Conservation (phyloP, 2,113 vertebrate genomes). For the Nannospalax galili region DNA sequence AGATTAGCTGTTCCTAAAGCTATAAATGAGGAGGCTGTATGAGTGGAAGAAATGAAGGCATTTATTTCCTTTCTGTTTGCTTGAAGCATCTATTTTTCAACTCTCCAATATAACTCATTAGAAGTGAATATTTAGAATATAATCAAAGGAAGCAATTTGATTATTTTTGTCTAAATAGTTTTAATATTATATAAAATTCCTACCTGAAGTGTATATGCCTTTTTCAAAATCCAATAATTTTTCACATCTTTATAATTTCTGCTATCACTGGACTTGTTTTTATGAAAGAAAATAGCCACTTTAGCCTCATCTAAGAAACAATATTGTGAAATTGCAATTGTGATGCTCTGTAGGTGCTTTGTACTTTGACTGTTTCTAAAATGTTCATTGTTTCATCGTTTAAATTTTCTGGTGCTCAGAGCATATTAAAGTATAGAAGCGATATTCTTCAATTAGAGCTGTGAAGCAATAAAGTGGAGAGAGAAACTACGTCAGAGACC, state of each 20-base stretch:
- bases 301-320: neutral
- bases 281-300: neutral
- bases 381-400: neutral
- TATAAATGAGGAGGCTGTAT: conserved; percentile 11
- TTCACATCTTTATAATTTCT: neutral
- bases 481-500: neutral
- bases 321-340: neutral
- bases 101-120: conserved; percentile 4
- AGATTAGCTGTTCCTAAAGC: neutral
- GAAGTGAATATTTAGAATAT: conserved; percentile 10
- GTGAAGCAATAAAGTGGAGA: neutral
- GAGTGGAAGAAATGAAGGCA: neutral
- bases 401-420: neutral
- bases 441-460: neutral
- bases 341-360: neutral
- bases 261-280: neutral
- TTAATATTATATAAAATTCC: neutral
- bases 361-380: neutral
- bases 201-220: neutral
- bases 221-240: conserved; percentile 16
- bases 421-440: neutral
- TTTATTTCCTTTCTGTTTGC: neutral
- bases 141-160: neutral
- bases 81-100: neutral
- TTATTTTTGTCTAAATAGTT: conserved; percentile 12